These are phyloP conservation scores for Larimichthys polyactis DNA, from an alignment of 2,113 vertebrate species.

Conservation along the genomic window DNA sequence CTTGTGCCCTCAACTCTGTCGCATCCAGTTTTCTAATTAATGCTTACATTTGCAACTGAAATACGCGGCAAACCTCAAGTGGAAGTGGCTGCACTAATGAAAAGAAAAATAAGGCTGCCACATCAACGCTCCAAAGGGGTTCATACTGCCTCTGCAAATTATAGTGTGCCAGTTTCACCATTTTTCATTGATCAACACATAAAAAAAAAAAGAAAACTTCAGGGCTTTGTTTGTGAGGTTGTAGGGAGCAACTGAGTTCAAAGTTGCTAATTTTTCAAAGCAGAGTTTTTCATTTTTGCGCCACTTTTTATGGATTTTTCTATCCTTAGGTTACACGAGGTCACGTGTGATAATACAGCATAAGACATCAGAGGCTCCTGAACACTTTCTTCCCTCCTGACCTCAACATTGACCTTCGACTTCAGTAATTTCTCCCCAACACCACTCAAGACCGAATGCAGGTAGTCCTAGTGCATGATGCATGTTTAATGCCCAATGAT, in stretches of 20 bases:
- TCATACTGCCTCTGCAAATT: constrained; percentile 13
- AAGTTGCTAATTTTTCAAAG: neutral
- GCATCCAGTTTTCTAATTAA: neutral
- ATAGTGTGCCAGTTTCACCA: neutral
- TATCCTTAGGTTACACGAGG: too few relatives aligned
- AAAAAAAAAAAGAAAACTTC: neutral
- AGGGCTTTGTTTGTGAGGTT: constrained; percentile 1
- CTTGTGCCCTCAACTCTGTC: neutral
- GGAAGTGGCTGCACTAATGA: constrained; percentile 9
- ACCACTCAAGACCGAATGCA: neutral
- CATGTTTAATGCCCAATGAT: neutral
- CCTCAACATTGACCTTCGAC: too few relatives aligned
- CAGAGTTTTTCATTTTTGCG: neutral
- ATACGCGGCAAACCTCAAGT: constrained; percentile 4
- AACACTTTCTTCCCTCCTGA: too few relatives aligned
- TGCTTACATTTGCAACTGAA: neutral
- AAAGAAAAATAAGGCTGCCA: neutral
- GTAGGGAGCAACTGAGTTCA: neutral
- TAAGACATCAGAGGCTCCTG: too few relatives aligned
- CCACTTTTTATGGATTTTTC: neutral
- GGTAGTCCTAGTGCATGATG: neutral
- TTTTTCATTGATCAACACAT: neutral
- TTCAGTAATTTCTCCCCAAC: too few relatives aligned
- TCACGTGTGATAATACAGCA: too few relatives aligned
- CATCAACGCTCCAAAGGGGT: constrained; percentile 18